phyloP scores from a whole-genome alignment of 1,140 invertebrate species.

The Heliothis virescens region DNA sequence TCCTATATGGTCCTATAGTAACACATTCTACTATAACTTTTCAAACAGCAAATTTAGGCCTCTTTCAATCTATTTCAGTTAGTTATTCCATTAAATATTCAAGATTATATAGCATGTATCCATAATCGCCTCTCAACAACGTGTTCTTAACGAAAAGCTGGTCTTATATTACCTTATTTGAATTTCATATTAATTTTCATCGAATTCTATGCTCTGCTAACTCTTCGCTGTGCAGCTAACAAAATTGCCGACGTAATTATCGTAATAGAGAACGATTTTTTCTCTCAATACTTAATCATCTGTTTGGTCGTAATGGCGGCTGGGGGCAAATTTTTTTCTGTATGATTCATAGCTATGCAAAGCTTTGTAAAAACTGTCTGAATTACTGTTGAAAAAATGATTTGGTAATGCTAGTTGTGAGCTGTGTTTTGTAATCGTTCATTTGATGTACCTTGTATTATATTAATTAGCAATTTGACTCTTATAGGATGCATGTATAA shows the following conservation, averaged over 20 bases:
- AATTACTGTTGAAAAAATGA: neutral
- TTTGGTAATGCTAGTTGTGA: neutral
- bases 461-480: too few relatives aligned
- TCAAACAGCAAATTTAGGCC: too few relatives aligned
- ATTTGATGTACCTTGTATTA: too few relatives aligned
- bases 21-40: too few relatives aligned
- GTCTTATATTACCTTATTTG: slow-evolving; percentile 28
- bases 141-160: neutral
- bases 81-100: too few relatives aligned
- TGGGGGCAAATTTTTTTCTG: slow-evolving; percentile 6
- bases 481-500: too few relatives aligned
- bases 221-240: slow-evolving; percentile 26
- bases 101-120: neutral
- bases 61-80: too few relatives aligned
- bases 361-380: slow-evolving; percentile 5
- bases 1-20: too few relatives aligned
- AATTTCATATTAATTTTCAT: slow-evolving; percentile 12
- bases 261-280: slow-evolving; percentile 30
- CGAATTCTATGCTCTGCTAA: neutral
- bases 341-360: slow-evolving; percentile 7
- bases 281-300: slow-evolving; percentile 11
- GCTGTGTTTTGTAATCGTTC: too few relatives aligned
- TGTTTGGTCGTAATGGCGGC: slow-evolving; percentile 25
- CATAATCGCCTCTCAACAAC: neutral
- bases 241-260: slow-evolving; percentile 38